Base-by-base conservation (phyloP, 2,797 vertebrate species). In the Orestias chungarensis region DNA sequence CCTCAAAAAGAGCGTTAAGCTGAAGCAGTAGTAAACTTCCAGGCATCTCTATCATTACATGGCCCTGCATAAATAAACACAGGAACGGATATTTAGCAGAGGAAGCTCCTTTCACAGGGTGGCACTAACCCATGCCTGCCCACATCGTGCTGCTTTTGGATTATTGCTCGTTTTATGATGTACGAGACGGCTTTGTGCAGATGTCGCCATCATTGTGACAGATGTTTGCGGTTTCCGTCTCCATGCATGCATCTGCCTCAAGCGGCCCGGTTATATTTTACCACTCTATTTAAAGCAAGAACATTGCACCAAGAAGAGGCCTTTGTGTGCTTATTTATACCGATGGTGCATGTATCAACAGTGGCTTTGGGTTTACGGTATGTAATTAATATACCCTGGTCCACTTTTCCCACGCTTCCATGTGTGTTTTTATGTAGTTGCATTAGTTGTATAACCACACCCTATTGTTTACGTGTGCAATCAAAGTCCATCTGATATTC, bases 41-140 rank as follows among this genome's bases (percentile, higher is more conserved):
- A 83, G 78, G 86, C 66, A 64, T 74, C 81, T 82, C 88, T 90
- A 70, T 91, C 86, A 92, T 92, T 91, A 90, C 79, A 79, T 20
- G 42, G 71, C 75, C n/a, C 82, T 15, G 61, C 38, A 78, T 69
- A 70, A 83, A 78, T 84, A 88, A 90, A 91, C 82, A 86, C 40
- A 81, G 44, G 64, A 67, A 85, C 65, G 67, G 68, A 85, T 11
- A 35, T 62, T 62, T 68, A 65, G 75, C 67, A 67, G 82, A 80
- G 72, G 64, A 72, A 70, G 47, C 71, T 73, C 57, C 42, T 73
- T 77, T 89, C 69, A 80, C 79, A 73, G 64, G 75, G 79, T 80
- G 74, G 81, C 76, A 23, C 62, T 70, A 64, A 81, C 52, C 79
- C 14, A 46, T 71, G 55, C 23, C 33, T 66, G 49, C 74, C 79